Base-by-base conservation (phyloP, 2,888 invertebrate species). In the Tyria jacobaeae region DNA sequence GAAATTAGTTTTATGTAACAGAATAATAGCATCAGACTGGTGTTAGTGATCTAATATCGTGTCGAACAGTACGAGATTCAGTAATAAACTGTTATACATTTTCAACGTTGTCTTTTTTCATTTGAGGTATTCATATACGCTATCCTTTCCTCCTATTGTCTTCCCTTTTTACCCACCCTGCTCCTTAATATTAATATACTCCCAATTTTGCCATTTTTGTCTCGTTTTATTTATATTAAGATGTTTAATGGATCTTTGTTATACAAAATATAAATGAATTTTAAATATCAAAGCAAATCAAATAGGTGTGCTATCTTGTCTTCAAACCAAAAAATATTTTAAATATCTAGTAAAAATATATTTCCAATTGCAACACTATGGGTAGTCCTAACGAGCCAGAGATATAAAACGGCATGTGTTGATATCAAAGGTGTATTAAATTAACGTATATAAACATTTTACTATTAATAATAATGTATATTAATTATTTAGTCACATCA, bases 371-470 rank as follows among this genome's bases (percentile, higher is more conserved):
- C 9, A n/a, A n/a, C 3, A 10, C 3, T 31, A 31, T 31, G 7
- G 27, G 27, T 31, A 31, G 6, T 31, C 27, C 15, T 17, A 6
- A 34, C 4, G 14, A 55, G 55, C 31, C 51, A 60, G 51, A 50
- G 57, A 56, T 60, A 68, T 59, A 39, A 62, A 69, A 73, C 60
- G 67, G 79, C 71, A 68, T 71, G 75, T 73, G 76, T 68, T 75
- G 80, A 60, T 73, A 79, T 75, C 63, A 75, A 62, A 71, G 73
- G 75, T 76, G 71, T 64, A 68, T 44, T 44, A 44, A 21, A 21
- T 1, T 44, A 21, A 21, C 44, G 21, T 44, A 44, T 21, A 44
- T 44, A 21, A 21, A 44, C 44, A 17, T 41, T 44, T 12, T 3
- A 21, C 17, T 25, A 44, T 4, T 17, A 12, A 35, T 24, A 21